phyloP scores from a whole-genome alignment of 2,888 invertebrate genomes.

The Spodoptera picta region DNA sequence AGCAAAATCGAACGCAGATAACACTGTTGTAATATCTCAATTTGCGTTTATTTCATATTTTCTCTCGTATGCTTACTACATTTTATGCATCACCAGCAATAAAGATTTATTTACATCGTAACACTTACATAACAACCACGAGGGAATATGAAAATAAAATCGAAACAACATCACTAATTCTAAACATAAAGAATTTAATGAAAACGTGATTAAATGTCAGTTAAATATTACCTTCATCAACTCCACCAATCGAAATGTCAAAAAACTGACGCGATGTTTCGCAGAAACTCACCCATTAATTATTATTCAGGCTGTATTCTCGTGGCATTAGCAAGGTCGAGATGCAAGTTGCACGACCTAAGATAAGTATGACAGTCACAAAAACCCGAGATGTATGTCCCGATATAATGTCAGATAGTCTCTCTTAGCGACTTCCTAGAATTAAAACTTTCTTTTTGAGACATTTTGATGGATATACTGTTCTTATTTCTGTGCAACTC shows the following conservation, averaged over 20 bases:
- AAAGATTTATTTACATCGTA: constrained; percentile 18
- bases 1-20: constrained; percentile 43
- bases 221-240: constrained; percentile 64
- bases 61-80: neutral
- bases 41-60: constrained; percentile 21
- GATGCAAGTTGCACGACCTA: constrained; percentile 37
- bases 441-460: constrained; percentile 54
- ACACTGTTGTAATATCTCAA: constrained; percentile 32
- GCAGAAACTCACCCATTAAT: constrained; percentile 50
- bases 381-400: constrained; percentile 43
- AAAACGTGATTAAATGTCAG: constrained; percentile 58
- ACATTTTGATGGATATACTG: constrained; percentile 51
- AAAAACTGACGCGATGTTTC: constrained; percentile 49
- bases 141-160: constrained; percentile 11
- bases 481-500: constrained; percentile 41
- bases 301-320: constrained; percentile 28
- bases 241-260: constrained; percentile 63
- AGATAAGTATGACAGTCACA: constrained; percentile 33
- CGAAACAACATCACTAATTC: constrained; percentile 23
- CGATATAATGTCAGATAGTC: constrained; percentile 45
- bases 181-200: constrained; percentile 27
- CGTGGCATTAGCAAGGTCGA: constrained; percentile 43
- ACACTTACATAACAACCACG: constrained; percentile 28
- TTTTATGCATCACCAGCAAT: constrained; percentile 10
- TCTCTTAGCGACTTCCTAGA: constrained; percentile 46